Conservation (phyloP, 2,888 invertebrate genomes). For the Meiosimyza platycephala region DNA sequence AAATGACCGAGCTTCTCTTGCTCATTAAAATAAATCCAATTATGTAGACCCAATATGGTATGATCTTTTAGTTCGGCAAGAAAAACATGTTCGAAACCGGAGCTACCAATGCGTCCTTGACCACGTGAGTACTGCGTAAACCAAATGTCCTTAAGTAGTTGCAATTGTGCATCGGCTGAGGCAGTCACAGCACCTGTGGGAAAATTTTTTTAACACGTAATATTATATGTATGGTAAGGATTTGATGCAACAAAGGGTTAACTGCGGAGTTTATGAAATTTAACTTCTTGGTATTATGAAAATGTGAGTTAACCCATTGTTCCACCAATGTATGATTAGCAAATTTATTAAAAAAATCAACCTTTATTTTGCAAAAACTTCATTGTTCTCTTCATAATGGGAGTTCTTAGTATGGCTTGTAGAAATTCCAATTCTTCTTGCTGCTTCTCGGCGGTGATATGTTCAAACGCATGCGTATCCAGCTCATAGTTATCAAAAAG, state of each 20-base stretch:
- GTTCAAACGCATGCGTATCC: conserved; percentile 50
- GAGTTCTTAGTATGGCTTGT: conserved; percentile 54
- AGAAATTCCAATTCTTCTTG: conserved; percentile 58
- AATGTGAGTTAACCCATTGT: too few species aligned
- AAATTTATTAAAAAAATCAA: conserved; percentile 13
- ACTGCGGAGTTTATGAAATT: too few species aligned
- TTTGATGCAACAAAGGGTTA: too few species aligned
- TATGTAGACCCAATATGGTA: conserved; percentile 58
- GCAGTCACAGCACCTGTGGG: conserved; percentile 49
- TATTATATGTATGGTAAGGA: too few species aligned
- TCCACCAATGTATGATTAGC: too few species aligned
- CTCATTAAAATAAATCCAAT: conserved; percentile 60
- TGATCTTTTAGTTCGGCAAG: conserved; percentile 56
- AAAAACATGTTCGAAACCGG: conserved; percentile 61
- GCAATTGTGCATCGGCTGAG: conserved; percentile 53
- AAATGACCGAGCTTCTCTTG: conserved; percentile 57
- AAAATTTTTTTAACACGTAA: too few species aligned
- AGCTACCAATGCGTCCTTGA: conserved; percentile 56
- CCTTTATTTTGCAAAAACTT: conserved; percentile 50
- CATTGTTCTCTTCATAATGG: conserved; percentile 59
- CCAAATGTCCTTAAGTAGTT: conserved; percentile 56
- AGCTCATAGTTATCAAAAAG: conserved; percentile 60
- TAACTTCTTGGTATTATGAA: too few species aligned
- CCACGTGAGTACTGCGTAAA: conserved; percentile 59
- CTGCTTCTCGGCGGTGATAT: conserved; percentile 50